Evolutionary conservation across 1,140 invertebrate species (phyloP).

Genomic region (Drosophila repletoides): DNA sequence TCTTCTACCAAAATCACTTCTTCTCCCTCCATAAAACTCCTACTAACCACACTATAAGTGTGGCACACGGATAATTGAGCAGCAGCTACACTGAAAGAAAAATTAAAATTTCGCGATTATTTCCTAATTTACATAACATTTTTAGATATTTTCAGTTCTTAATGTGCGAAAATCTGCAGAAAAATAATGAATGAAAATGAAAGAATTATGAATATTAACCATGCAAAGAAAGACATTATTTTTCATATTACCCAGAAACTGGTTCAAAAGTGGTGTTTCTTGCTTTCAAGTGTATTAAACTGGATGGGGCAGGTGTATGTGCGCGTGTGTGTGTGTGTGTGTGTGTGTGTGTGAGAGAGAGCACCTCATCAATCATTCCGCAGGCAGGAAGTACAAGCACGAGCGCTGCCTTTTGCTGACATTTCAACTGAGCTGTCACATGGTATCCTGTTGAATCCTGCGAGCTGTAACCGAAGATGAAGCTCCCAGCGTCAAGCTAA

Average conservation of each 20-base stretch:
- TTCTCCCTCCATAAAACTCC: not conserved
- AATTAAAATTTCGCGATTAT: too few species aligned
- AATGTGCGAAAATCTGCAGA: too few species aligned
- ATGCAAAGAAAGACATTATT: too few species aligned
- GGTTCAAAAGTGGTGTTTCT: too few species aligned
- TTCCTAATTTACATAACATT: too few species aligned
- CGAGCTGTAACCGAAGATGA: not conserved
- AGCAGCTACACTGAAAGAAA: not conserved
- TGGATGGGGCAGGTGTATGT: not conserved
- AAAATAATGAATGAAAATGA: too few species aligned
- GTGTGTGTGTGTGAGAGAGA: not conserved
- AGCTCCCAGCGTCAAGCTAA: not conserved
- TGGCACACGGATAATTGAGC: constrained; percentile 9
- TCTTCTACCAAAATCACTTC: not conserved
- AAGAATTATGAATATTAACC: too few species aligned
- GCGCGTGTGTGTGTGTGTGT: not conserved
- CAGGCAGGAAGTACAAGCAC: not conserved
- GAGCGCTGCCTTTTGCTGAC: constrained; percentile 12
- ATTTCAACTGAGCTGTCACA: constrained; percentile 40
- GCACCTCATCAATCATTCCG: constrained; percentile 36
- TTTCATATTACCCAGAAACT: too few species aligned
- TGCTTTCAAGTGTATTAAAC: too few species aligned
- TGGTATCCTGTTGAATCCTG: not conserved
- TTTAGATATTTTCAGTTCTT: too few species aligned
- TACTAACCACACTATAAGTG: constrained; percentile 2